These are phyloP conservation scores for Anastrepha ludens DNA, from an alignment of 1,140 invertebrate genomes.

Conservation along the genomic window DNA sequence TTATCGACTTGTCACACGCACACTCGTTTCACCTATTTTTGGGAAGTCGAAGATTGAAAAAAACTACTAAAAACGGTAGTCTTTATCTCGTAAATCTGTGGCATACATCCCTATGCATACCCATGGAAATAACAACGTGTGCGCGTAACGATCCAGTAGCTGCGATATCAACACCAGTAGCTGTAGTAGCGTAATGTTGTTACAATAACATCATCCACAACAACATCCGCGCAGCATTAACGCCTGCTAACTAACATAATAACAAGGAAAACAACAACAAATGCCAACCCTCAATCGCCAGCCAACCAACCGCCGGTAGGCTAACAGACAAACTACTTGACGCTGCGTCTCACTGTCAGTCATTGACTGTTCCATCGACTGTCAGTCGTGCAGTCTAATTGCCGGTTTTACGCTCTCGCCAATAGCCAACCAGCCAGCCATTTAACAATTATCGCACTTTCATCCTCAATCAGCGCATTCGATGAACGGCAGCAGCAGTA, in stretches of 20 bases:
- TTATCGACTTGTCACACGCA: too few species aligned
- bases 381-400: too few species aligned
- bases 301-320: neutral
- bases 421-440: neutral
- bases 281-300: neutral
- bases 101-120: too few species aligned
- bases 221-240: neutral
- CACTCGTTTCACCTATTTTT: too few species aligned
- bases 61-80: too few species aligned
- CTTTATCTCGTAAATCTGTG: too few species aligned
- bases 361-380: neutral
- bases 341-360: neutral
- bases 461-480: neutral
- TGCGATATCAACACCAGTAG: neutral
- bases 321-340: neutral
- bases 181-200: neutral
- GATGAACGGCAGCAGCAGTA: neutral
- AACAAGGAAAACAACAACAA: neutral
- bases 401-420: too few species aligned
- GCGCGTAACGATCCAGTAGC: too few species aligned
- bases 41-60: too few species aligned
- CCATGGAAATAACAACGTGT: too few species aligned
- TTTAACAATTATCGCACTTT: conserved; percentile 13
- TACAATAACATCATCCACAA: neutral
- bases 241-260: neutral